Evolutionary conservation across 2,797 vertebrate genomes (phyloP), one percentile per base, ranked within the genome.

Genomic region (Tinamus major): DNA sequence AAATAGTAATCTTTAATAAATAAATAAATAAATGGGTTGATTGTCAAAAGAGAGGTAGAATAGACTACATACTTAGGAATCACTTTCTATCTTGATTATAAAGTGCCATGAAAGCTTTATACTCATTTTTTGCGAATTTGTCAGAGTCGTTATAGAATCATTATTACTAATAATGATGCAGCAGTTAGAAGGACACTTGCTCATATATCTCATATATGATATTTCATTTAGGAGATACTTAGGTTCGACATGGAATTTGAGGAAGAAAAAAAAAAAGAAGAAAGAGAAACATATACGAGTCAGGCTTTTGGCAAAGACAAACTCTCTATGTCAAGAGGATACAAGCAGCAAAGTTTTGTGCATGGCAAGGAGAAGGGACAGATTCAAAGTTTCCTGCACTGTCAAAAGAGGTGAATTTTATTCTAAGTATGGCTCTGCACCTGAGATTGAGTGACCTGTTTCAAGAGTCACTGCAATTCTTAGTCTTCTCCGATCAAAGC

Each of bases 321-420:
- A 41, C 77, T 56, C 6, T 1, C 2, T 14, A 4, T 17, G 7
- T 21, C 46, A 44, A 31, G 44, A 12, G 31, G 46, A 64, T 12
- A 20, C 1, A 27, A 63, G 42, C 15, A 80, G 42, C 11, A 79
- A 83, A 88, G n/a, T 11, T 90, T 19, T 75, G 41, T 13, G 64
- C 7, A 20, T 4, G 18, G 3, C 2, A 4, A 82, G 33, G 9
- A 48, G 31, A 26, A 81, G 10, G 20, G 12, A 48, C 0, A 44
- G 13, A 39, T 51, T 70, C 26, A 49, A 3, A 26, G 23, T 4
- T 56, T 84, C 55, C 6, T 39, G 74, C 2, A 2, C 12, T 70
- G 39, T 68, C 0, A 0, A 1, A 24, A 7, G 6, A 24, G 31
- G 18, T 21, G 56, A 9, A 69, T 44, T 53, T 35, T 48, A 42